phyloP scores from a whole-genome alignment of 2,797 vertebrate species.

The Jordanella pulchra region DNA sequence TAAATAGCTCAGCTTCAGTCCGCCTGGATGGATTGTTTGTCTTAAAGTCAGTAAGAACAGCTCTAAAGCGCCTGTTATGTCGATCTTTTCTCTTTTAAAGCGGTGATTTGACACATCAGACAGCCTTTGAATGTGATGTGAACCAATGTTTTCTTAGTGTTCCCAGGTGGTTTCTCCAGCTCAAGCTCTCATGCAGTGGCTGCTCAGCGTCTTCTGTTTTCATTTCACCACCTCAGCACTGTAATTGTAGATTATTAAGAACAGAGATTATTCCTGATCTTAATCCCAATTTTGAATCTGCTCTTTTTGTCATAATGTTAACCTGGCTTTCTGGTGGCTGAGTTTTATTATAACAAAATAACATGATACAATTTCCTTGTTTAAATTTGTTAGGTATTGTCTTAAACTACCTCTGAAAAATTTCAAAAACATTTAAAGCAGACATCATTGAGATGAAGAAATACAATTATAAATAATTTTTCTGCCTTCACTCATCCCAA shows the following conservation, averaged over 20 bases:
- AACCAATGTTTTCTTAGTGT: slow-evolving; percentile 24
- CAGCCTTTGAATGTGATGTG: slow-evolving; percentile 51
- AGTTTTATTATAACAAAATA: too few species aligned
- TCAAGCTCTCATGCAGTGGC: slow-evolving; percentile 53
- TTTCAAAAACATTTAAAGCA: too few species aligned
- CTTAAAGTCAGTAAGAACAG: too few species aligned
- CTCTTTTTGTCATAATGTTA: slow-evolving; percentile 14
- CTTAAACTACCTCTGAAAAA: background rate
- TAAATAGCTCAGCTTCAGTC: background rate
- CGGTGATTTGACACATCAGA: slow-evolving; percentile 40
- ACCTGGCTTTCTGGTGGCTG: slow-evolving; percentile 5
- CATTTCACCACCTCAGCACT: slow-evolving; percentile 45
- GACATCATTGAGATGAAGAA: background rate
- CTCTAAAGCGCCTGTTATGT: too few species aligned
- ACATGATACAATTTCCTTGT: background rate
- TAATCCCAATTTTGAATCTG: slow-evolving; percentile 26
- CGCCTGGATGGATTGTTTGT: slow-evolving; percentile 27
- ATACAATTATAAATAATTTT: background rate
- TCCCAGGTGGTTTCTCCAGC: slow-evolving; percentile 68
- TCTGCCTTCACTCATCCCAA: too few species aligned
- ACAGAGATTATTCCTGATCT: slow-evolving; percentile 29
- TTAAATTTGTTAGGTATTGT: background rate
- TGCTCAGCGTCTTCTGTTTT: slow-evolving; percentile 50
- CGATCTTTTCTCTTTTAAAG: background rate
- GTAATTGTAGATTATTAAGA: slow-evolving; percentile 63